phyloP scores from a whole-genome alignment of 1,140 invertebrate species.

The Aphelinus atriplicis region DNA sequence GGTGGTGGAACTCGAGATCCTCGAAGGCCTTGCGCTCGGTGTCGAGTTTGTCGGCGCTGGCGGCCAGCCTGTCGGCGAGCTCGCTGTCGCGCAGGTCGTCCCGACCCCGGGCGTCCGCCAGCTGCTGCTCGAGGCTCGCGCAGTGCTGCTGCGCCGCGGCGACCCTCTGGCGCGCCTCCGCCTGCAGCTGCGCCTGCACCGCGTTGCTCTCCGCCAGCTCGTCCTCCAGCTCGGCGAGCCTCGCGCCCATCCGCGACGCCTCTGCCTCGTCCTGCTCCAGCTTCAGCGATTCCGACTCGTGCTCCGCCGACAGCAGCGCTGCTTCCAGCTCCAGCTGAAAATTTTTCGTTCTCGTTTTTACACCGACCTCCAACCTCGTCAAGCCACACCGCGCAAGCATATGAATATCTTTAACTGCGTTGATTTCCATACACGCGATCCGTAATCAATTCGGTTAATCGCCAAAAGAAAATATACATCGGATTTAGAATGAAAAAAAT shows the following conservation, averaged over 20 bases:
- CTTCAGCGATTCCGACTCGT: slow-evolving; percentile 79
- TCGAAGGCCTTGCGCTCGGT: slow-evolving; percentile 86
- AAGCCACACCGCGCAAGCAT: too few relatives aligned
- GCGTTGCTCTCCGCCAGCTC: slow-evolving; percentile 64
- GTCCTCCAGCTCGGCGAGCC: slow-evolving; percentile 67
- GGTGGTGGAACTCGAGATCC: slow-evolving; percentile 92
- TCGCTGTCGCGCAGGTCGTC: slow-evolving; percentile 44
- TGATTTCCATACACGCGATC: too few relatives aligned
- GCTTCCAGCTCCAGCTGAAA: slow-evolving; percentile 83
- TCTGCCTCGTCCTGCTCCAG: slow-evolving; percentile 76
- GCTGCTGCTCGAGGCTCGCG: slow-evolving; percentile 54
- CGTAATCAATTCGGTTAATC: too few relatives aligned
- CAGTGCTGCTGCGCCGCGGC: slow-evolving; percentile 62
- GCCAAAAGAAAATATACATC: too few relatives aligned
- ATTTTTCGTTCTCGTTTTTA: too few relatives aligned
- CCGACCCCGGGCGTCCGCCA: slow-evolving; percentile 50
- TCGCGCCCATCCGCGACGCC: slow-evolving; percentile 73
- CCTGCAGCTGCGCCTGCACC: slow-evolving; percentile 62
- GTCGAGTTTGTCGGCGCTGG: slow-evolving; percentile 74
- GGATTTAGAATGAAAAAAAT: too few relatives aligned
- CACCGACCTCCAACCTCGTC: too few relatives aligned
- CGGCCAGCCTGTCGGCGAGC: slow-evolving; percentile 52
- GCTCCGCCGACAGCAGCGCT: slow-evolving; percentile 83
- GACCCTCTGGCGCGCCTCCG: slow-evolving; percentile 59
- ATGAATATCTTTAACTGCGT: too few relatives aligned